Conservation (phyloP, 2,113 vertebrate genomes). For the Chloebia gouldiae region DNA sequence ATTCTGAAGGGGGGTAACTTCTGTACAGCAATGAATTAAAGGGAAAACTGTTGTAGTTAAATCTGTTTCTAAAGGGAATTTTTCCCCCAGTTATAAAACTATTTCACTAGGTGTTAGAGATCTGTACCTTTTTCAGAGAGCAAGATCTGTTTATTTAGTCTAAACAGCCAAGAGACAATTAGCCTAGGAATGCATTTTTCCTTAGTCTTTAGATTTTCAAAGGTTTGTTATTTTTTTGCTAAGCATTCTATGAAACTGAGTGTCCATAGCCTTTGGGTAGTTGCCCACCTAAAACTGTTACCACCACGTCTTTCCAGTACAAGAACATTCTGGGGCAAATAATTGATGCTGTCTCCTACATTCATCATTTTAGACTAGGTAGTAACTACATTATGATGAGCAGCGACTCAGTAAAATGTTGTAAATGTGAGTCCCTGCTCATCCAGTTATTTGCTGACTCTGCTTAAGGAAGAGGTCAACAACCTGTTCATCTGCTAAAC, state of each 20-base stretch:
- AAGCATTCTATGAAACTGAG: not conserved
- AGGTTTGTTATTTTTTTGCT: not conserved
- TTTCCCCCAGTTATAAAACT: not conserved
- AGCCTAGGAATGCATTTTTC: not conserved
- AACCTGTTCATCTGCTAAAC: not conserved
- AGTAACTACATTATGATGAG: not conserved
- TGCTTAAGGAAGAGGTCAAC: not conserved
- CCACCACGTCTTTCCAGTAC: not conserved
- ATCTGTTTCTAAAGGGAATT: not conserved
- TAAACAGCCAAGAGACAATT: not conserved
- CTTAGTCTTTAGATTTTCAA: not conserved
- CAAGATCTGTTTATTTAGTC: not conserved
- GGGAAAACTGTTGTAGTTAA: not conserved
- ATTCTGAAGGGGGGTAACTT: rapidly evolving
- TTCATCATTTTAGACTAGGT: not conserved
- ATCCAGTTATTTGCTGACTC: not conserved
- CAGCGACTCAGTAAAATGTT: not conserved
- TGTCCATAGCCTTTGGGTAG: not conserved
- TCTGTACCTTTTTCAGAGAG: not conserved
- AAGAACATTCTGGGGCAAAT: not conserved
- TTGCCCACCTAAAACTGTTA: not conserved
- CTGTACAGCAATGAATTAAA: not conserved
- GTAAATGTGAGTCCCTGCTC: not conserved
- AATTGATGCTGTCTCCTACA: not conserved
- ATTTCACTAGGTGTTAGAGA: not conserved